phyloP scores from a whole-genome alignment of 2,888 invertebrate species.

The Polydrusus cervinus region DNA sequence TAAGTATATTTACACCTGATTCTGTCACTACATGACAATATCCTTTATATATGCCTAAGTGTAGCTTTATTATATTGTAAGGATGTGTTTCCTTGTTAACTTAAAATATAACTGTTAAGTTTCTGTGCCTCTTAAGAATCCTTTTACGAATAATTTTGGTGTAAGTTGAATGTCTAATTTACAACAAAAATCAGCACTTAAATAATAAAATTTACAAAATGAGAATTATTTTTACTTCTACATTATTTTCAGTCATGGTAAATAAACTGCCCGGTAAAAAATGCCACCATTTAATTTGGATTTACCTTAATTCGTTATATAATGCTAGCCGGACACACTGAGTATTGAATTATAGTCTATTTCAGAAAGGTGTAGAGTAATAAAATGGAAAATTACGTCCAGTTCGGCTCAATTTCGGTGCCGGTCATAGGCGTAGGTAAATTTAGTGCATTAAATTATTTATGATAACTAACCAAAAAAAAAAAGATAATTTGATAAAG shows the following conservation, averaged over 20 bases:
- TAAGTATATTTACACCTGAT: slow-evolving; percentile 44
- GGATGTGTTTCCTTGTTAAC: slow-evolving; percentile 28
- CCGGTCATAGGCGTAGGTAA: too few species aligned
- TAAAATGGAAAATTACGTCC: too few species aligned
- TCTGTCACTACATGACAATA: slow-evolving; percentile 52
- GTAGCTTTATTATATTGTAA: slow-evolving; percentile 48
- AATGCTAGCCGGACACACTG: too few species aligned
- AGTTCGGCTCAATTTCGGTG: too few species aligned
- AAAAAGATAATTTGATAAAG: too few species aligned
- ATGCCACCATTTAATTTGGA: too few species aligned
- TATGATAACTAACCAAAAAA: too few species aligned
- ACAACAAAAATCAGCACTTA: slow-evolving; percentile 38
- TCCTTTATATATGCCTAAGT: slow-evolving; percentile 50
- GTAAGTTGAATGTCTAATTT: slow-evolving; percentile 43
- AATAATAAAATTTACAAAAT: slow-evolving; percentile 38
- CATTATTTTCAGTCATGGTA: not conserved
- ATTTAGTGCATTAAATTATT: too few species aligned
- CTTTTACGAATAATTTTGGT: slow-evolving; percentile 41
- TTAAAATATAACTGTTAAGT: slow-evolving; percentile 38
- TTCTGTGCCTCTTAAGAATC: slow-evolving; percentile 44
- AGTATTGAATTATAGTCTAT: too few species aligned
- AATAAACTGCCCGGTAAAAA: not conserved
- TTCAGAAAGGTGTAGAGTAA: too few species aligned
- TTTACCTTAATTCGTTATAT: too few species aligned
- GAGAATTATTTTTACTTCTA: slow-evolving; percentile 13